Percentiles rank a stretch among this genome's conserved stretches.
phyloP scores from a whole-genome alignment of 2,113 vertebrate species.

The Bucco capensis region DNA sequence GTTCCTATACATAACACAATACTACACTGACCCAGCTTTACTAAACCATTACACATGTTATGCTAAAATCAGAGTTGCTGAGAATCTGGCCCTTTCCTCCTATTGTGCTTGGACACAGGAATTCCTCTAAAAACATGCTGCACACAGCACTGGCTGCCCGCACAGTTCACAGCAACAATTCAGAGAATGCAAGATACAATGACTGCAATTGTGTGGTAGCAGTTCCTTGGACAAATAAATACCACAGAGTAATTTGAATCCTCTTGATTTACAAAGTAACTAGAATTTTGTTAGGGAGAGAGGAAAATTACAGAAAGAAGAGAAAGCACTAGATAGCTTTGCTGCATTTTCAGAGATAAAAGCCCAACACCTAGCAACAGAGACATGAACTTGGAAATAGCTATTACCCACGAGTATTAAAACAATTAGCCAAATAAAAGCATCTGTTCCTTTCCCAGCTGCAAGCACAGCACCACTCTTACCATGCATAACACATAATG shows the following conservation, averaged over 20 bases:
- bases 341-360: background rate
- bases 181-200: background rate
- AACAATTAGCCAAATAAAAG: background rate
- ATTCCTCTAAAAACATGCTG: conserved; percentile 42
- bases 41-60: background rate
- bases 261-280: background rate
- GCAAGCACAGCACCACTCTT: background rate
- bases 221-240: background rate
- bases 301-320: background rate
- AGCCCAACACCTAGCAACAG: background rate
- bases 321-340: background rate
- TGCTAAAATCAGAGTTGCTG: background rate
- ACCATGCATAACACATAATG: fast-evolving
- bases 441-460: background rate
- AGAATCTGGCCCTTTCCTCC: conserved; percentile 41
- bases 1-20: background rate
- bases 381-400: background rate
- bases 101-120: conserved; percentile 49
- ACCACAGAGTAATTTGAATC: background rate
- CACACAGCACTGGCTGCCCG: background rate
- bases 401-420: background rate
- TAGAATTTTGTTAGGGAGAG: background rate
- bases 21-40: background rate
- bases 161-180: background rate
- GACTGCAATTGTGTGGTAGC: background rate